These are phyloP conservation scores for Ophion ellenae DNA, from an alignment of 2,888 invertebrate species.

Conservation along the genomic window DNA sequence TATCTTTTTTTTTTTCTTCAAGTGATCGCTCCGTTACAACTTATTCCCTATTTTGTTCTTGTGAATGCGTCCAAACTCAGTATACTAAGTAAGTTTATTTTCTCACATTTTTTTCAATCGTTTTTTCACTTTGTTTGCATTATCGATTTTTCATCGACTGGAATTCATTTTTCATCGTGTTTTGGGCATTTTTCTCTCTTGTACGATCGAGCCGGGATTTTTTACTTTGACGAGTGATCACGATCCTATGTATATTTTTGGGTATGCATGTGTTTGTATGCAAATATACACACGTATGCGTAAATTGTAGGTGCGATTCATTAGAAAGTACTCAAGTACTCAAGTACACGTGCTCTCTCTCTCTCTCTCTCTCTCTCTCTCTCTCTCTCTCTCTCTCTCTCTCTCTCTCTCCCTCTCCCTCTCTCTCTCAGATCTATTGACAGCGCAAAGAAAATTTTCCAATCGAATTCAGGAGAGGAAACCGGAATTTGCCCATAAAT, in stretches of 20 bases:
- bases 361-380: no score
- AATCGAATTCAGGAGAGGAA: no score
- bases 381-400: neutral
- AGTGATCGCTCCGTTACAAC: slow-evolving; percentile 70
- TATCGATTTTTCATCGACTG: neutral
- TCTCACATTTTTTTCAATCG: slow-evolving; percentile 18
- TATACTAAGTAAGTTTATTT: slow-evolving; percentile 75
- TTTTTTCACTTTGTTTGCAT: slow-evolving; percentile 6
- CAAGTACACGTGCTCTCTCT: slow-evolving; percentile 22
- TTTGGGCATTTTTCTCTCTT: neutral
- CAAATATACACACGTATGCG: neutral
- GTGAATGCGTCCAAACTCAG: slow-evolving; percentile 70
- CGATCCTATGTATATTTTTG: no score
- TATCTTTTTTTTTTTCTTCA: slow-evolving; percentile 54
- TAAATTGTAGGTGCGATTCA: slow-evolving; percentile 43
- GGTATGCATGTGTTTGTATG: no score
- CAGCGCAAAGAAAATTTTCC: no score
- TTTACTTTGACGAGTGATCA: no score
- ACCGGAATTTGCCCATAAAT: no score
- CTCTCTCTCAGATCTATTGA: neutral
- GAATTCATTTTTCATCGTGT: neutral
- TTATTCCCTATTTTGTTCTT: slow-evolving; percentile 61
- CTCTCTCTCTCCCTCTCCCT: neutral
- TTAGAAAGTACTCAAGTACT: slow-evolving; percentile 52
- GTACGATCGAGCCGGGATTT: neutral